phyloP scores from a whole-genome alignment of 1,140 invertebrate species.

The Helicorthomorpha holstii region DNA sequence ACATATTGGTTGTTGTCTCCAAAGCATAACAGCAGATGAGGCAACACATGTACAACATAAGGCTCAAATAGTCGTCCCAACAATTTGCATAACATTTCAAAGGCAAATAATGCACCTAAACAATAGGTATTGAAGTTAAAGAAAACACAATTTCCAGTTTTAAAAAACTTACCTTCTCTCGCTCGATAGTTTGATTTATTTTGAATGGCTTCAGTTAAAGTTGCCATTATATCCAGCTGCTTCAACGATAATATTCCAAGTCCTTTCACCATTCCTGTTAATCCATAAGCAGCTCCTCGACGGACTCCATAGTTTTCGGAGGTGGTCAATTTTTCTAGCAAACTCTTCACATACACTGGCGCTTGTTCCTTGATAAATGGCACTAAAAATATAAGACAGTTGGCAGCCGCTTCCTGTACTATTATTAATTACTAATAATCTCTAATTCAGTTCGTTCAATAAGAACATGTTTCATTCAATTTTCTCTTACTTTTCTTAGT shows the following conservation, averaged over 20 bases:
- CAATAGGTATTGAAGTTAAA: no score
- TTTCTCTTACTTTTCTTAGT: conserved; percentile 52
- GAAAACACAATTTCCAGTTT: no score
- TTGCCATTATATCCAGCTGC: conserved; percentile 89
- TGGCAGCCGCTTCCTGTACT: conserved; percentile 96
- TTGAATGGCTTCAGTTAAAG: conserved; percentile 81
- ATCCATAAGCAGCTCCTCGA: conserved; percentile 40
- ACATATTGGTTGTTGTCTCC: conserved; percentile 73
- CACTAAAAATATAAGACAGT: conserved; percentile 85
- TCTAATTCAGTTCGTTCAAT: conserved; percentile 45
- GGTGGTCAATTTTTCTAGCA: conserved; percentile 73
- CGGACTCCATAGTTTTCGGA: conserved; percentile 94
- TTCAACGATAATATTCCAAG: conserved; percentile 90
- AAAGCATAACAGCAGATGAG: conserved; percentile 86
- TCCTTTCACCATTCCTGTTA: conserved; percentile 61
- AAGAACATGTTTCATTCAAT: no score
- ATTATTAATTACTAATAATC: no score
- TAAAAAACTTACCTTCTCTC: conserved; percentile 47
- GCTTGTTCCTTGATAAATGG: conserved; percentile 80
- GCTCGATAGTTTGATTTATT: conserved; percentile 50
- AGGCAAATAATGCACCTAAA: conserved; percentile 91
- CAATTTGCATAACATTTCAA: conserved; percentile 92
- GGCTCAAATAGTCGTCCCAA: conserved; percentile 93
- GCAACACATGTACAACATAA: conserved; percentile 92
- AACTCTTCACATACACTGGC: conserved; percentile 65